Evolutionary conservation across 2,888 invertebrate species (phyloP), one percentile per base, ranked within the genome.

Genomic region (Scaptomyza tumidula): DNA sequence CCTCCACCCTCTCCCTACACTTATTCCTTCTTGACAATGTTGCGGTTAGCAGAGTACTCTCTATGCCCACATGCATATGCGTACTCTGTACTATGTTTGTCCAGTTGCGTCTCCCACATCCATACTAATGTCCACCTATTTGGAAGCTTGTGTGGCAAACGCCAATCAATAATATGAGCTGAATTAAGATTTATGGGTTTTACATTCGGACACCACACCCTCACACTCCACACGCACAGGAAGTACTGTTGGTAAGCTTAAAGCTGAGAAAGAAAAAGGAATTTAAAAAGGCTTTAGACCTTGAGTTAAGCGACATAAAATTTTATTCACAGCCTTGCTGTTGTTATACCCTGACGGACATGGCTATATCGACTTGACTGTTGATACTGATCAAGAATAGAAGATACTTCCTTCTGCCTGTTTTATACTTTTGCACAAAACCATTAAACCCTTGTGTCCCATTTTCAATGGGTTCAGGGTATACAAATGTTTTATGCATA

Each of bases 171-270:
- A 91, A 91, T 90, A 89, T 90, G 90, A 65, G 75, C 88, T 89
- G 89, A 89, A 91, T 90, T 89, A 91, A 92, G 92, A 92, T 91
- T 92, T 92, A 92, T 92, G 86, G 86, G 85, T 84, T 82, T 82
- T 82, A 71, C 83, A 78, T 83, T 82, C 71, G 73, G 48, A 45
- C 71, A 54, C 41, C 60, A 59, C 59, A 62, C 46, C 19, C 13
- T 9, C 6, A 48, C 59, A 57, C 48, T 24, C 2, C 19, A 50
- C 64, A 65, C 55, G 61, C 55, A 75, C 75, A 60, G 39, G 29
- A 66, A 54, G 56, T 59, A 71, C 66, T 57, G 56, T 29, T 19
- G 41, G 31, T 6, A 43, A 11, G 6, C 13, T 35, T 4, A 13
- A 35, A 35, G 35, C 13, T 35, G 13, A 35, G 14, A 49, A 50